Evolutionary conservation across 2,888 invertebrate genomes (phyloP).

Genomic region (Conus canariensis): DNA sequence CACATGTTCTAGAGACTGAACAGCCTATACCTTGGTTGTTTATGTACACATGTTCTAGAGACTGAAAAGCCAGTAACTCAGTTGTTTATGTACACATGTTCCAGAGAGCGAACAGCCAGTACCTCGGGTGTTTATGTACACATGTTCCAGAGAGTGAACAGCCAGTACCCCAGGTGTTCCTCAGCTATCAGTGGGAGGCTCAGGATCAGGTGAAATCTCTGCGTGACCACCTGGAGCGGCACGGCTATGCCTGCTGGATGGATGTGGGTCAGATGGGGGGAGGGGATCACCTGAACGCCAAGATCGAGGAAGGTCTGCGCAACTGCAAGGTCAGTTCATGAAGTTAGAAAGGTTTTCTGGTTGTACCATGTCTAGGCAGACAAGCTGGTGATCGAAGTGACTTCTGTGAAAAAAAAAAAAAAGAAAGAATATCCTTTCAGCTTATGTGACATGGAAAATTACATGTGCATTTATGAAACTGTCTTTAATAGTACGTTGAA

Average conservation of each 20-base stretch:
- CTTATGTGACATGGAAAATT: no score
- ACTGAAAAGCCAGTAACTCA: no score
- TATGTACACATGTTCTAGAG: no score
- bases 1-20: constrained; percentile 40
- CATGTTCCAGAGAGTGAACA: constrained; percentile 43
- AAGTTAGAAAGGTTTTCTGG: no score
- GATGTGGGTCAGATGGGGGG: constrained; percentile 79
- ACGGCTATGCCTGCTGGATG: constrained; percentile 80
- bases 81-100: not conserved
- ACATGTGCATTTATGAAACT: no score
- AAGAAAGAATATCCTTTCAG: no score
- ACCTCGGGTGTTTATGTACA: constrained; percentile 78
- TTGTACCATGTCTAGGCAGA: not conserved
- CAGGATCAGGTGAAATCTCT: constrained; percentile 77
- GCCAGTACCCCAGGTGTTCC: constrained; percentile 74
- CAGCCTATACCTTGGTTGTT: constrained; percentile 61
- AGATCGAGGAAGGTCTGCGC: constrained; percentile 79
- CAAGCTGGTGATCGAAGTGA: no score
- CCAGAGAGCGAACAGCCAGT: constrained; percentile 45
- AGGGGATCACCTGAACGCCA: constrained; percentile 78
- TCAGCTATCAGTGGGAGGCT: constrained; percentile 80
- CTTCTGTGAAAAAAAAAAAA: no score
- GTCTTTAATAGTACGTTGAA: no score
- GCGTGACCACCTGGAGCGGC: constrained; percentile 76
- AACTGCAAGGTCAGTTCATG: constrained; percentile 73